phyloP scores from a whole-genome alignment of 2,113 vertebrate genomes.

The Mellivora capensis region DNA sequence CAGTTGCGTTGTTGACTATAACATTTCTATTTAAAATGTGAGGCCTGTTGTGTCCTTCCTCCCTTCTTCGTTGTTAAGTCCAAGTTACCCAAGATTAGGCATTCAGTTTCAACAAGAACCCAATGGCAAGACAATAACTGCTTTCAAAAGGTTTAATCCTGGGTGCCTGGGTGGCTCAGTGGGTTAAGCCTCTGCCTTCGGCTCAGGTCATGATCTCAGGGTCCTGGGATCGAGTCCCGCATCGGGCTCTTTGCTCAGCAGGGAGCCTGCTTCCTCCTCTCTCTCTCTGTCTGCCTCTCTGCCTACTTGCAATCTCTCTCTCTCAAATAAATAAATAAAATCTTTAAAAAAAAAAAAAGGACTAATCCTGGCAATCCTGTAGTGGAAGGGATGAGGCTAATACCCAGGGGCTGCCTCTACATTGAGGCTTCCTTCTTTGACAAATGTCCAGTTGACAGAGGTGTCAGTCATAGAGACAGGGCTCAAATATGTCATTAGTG shows the following conservation, averaged over 20 bases:
- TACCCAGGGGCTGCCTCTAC: accelerated
- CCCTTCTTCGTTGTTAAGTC: neutral
- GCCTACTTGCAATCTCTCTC: too few relatives aligned
- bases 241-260: too few relatives aligned
- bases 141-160: neutral
- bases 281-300: too few relatives aligned
- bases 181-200: too few relatives aligned
- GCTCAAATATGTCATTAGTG: neutral
- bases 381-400: neutral
- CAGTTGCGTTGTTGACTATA: neutral
- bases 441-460: neutral
- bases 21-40: neutral
- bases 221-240: too few relatives aligned
- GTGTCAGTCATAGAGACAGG: neutral
- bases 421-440: neutral
- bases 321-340: too few relatives aligned
- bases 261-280: too few relatives aligned
- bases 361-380: neutral
- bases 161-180: too few relatives aligned
- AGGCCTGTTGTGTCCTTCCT: neutral
- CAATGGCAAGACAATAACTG: neutral
- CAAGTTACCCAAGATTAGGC: neutral
- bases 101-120: neutral
- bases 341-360: too few relatives aligned
- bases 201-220: too few relatives aligned